phyloP scores from a whole-genome alignment of 2,113 vertebrate genomes.

The Ammospiza caudacuta region DNA sequence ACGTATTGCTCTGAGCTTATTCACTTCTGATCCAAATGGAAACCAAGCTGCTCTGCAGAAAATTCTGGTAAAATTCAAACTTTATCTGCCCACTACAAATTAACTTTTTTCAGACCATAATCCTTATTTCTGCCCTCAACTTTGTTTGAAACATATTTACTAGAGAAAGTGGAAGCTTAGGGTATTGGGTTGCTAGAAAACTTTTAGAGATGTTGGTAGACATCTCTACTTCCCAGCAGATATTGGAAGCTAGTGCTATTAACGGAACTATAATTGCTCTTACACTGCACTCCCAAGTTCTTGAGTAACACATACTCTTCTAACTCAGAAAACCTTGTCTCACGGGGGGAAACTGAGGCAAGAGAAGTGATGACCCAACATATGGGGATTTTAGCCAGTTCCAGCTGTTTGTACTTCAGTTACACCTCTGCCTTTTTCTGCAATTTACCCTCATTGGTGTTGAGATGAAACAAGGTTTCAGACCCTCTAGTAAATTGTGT shows the following conservation, averaged over 20 bases:
- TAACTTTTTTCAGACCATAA: neutral
- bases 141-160: neutral
- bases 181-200: neutral
- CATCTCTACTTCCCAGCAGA: neutral
- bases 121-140: neutral
- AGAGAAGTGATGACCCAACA: neutral
- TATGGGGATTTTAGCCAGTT: neutral
- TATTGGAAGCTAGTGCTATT: neutral
- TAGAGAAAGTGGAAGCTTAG: neutral
- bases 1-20: neutral
- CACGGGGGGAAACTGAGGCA: neutral
- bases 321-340: neutral
- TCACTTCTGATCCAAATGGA: neutral
- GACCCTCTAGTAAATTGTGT: neutral
- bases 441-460: neutral
- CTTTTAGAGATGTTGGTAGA: neutral
- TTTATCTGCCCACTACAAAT: neutral
- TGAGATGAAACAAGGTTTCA: neutral
- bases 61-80: neutral
- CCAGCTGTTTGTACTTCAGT: neutral
- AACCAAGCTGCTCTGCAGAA: neutral
- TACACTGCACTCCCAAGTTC: neutral
- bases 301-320: neutral
- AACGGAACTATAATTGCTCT: neutral
- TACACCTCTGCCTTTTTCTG: neutral